Base-by-base conservation (phyloP, 2,888 invertebrate genomes). In the Heliconius charithonia region DNA sequence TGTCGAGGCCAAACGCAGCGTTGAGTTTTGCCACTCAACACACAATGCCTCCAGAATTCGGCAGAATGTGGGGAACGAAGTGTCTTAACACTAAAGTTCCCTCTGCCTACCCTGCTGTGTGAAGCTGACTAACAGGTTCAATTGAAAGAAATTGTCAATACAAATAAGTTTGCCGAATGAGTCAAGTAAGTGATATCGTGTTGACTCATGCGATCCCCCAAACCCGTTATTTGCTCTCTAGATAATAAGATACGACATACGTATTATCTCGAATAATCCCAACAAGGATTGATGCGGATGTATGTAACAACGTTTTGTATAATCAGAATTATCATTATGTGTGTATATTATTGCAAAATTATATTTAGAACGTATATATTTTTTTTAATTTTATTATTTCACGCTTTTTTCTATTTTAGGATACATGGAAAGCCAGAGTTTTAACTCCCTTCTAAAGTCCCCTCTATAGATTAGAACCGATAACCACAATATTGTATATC, bases 181-280 rank as follows among this genome's bases (percentile, higher is more conserved):
- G 89, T 90, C 88, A 85, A 87, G 90, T 91, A 92, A 93, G 90
- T 93, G 92, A 93, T 93, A 93, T 90, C 88, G 87, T 93, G 92
- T 93, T 93, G 92, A 92, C 93, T 91, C 88, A 85, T 87, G 89
- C 88, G 85, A 83, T 83, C 85, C 88, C 87, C 87, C 87, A 89
- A 89, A 89, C 88, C 62, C 92, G 93, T 94, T 94, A 91, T 91
- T 90, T 85, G 87, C 91, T 91, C 92, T 92, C 92, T 87, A 91
- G 94, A 93, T 94, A 93, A 93, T 93, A 93, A 92, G 93, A 94
- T 93, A 93, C 92, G 94, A 93, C 94, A 93, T 91, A 92, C 92
- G 93, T 93, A 92, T 93, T 93, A 93, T 93, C 90, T 90, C 89
- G 91, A 93, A 92, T 93, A 92, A 91, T 93, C 90, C 93, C 93